Conservation (phyloP, 2,797 vertebrate genomes). For the Falco biarmicus region DNA sequence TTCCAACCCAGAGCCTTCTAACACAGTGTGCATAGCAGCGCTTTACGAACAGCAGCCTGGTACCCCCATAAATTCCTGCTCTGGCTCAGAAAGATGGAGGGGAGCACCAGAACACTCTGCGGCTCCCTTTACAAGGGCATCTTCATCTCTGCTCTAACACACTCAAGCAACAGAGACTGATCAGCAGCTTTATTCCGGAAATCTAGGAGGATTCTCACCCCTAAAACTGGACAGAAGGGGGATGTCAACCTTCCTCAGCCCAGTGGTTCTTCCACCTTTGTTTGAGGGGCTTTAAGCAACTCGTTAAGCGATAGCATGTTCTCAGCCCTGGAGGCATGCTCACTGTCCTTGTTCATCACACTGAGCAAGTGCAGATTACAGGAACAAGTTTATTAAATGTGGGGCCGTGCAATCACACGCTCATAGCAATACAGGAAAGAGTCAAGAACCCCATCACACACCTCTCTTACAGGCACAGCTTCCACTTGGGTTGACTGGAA, state of each 20-base stretch:
- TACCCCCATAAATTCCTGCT: background rate
- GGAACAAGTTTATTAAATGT: background rate
- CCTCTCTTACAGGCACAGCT: background rate
- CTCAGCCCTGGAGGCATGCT: background rate
- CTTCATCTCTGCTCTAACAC: background rate
- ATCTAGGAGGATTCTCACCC: background rate
- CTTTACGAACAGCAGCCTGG: background rate
- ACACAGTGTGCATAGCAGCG: background rate
- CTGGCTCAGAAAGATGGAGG: background rate
- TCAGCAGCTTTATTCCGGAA: background rate
- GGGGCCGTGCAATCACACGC: background rate
- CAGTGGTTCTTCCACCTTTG: background rate
- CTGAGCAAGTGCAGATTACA: background rate
- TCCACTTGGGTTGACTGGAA: background rate
- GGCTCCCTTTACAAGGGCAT: background rate
- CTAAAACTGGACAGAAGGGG: background rate
- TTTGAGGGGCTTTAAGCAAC: background rate
- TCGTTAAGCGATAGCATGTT: background rate
- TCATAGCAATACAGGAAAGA: background rate
- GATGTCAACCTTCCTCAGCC: background rate
- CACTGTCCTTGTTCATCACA: background rate
- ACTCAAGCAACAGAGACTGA: background rate
- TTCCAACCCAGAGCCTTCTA: background rate
- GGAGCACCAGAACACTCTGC: background rate
- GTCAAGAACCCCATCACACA: background rate